These are phyloP conservation scores for Mustela nigripes DNA, from an alignment of 2,113 vertebrate species.

Conservation along the genomic window DNA sequence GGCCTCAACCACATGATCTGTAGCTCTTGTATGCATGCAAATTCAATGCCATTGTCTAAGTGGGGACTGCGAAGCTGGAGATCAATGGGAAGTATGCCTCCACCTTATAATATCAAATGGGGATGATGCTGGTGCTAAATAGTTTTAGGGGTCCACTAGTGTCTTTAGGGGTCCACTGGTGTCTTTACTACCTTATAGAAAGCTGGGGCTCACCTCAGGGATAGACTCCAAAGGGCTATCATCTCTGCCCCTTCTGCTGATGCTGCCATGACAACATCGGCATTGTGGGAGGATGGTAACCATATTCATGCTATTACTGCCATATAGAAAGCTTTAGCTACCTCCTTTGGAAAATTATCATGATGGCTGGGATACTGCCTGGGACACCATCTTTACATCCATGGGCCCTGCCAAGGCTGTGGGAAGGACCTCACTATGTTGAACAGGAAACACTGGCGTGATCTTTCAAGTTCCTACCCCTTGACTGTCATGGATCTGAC, in stretches of 20 bases:
- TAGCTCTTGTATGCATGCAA: slow-evolving; percentile 90
- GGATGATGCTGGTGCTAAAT: background rate
- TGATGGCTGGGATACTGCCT: slow-evolving; percentile 93
- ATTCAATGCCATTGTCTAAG: slow-evolving; percentile 90
- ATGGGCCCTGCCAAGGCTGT: slow-evolving; percentile 95
- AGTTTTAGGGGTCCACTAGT: slow-evolving; percentile 92
- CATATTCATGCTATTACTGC: slow-evolving; percentile 94
- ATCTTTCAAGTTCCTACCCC: slow-evolving; percentile 95
- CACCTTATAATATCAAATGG: slow-evolving; percentile 92
- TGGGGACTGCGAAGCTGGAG: slow-evolving; percentile 92
- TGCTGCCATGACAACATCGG: slow-evolving; percentile 93
- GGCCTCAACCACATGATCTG: slow-evolving; percentile 96
- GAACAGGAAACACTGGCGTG: slow-evolving; percentile 96
- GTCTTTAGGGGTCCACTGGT: slow-evolving; percentile 95
- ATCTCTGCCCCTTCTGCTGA: slow-evolving; percentile 95
- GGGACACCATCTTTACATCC: slow-evolving; percentile 95
- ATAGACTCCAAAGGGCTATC: slow-evolving; percentile 94
- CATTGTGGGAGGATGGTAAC: slow-evolving; percentile 94
- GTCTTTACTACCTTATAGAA: slow-evolving; percentile 95
- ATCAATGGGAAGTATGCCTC: slow-evolving; percentile 90
- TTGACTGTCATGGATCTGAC: slow-evolving; percentile 95
- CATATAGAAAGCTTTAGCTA: slow-evolving; percentile 96
- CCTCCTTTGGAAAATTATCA: slow-evolving; percentile 94
- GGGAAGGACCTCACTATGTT: slow-evolving; percentile 95
- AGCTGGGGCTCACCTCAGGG: slow-evolving; percentile 93